These are phyloP conservation scores for Kryptolebias marmoratus DNA, from an alignment of 2,113 vertebrate genomes.

Conservation along the genomic window DNA sequence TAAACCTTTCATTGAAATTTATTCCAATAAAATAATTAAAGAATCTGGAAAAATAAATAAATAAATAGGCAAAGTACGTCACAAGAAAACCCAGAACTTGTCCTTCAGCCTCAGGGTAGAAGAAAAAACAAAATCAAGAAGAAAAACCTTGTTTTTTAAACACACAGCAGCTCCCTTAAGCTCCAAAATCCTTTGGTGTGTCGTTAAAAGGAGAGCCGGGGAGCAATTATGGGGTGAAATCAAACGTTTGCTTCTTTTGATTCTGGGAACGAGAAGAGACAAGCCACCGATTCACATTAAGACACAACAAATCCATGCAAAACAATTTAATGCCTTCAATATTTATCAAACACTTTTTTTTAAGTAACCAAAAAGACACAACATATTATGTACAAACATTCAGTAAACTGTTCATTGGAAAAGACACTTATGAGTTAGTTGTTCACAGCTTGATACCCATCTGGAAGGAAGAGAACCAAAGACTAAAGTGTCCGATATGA, in stretches of 20 bases:
- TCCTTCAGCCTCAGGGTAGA: too few relatives aligned
- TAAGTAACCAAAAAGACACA: conserved; percentile 35
- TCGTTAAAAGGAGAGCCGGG: too few relatives aligned
- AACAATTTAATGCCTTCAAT: conserved; percentile 62
- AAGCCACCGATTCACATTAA: neutral
- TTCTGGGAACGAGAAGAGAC: neutral
- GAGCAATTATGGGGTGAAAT: neutral
- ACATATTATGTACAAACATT: conserved; percentile 61
- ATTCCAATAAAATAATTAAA: too few relatives aligned
- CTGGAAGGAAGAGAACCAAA: neutral
- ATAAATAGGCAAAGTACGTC: too few relatives aligned
- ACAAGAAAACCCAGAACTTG: too few relatives aligned
- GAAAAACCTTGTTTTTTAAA: too few relatives aligned
- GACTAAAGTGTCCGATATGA: neutral
- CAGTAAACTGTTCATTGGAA: conserved; percentile 43
- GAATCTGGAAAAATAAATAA: too few relatives aligned
- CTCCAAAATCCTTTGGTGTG: too few relatives aligned
- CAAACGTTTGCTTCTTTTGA: neutral
- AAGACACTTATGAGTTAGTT: conserved; percentile 41
- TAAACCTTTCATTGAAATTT: too few relatives aligned
- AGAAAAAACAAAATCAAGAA: too few relatives aligned
- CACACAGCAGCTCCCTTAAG: too few relatives aligned
- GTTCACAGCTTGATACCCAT: conserved; percentile 44
- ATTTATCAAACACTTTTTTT: conserved; percentile 55
- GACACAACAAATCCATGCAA: conserved; percentile 51